A percentile compares a stretch with the other conserved stretches of the same genome.
These are phyloP conservation scores for Etheostoma perlongum DNA, from an alignment of 2,797 vertebrate genomes.

Conservation along the genomic window DNA sequence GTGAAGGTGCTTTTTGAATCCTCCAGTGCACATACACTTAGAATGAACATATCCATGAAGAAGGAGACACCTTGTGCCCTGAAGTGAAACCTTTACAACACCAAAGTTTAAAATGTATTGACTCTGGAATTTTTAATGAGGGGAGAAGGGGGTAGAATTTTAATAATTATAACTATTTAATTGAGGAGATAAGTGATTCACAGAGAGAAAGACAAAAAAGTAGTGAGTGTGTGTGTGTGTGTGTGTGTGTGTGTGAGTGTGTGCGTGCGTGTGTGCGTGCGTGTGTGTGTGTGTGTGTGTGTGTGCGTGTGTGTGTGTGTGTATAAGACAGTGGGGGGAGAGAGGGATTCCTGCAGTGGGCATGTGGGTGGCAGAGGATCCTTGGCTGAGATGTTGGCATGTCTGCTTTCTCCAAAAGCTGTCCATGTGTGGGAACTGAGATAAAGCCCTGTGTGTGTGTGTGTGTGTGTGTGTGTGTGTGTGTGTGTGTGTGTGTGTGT, in stretches of 20 bases:
- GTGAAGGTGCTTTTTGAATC: neutral
- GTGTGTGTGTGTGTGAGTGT: conserved; percentile 29
- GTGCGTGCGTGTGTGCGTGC: conserved; percentile 5
- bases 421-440: conserved; percentile 78
- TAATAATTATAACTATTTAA: neutral
- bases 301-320: conserved; percentile 27
- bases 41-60: neutral
- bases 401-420: conserved; percentile 72
- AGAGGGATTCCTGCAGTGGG: conserved; percentile 72
- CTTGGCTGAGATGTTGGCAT: conserved; percentile 75
- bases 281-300: conserved; percentile 3
- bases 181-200: neutral
- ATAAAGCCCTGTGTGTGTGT: conserved; percentile 71
- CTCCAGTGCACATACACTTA: fast-evolving
- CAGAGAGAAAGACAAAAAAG: conserved; percentile 2
- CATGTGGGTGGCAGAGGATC: conserved; percentile 73
- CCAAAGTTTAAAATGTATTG: neutral
- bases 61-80: neutral
- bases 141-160: neutral
- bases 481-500: conserved; percentile 2
- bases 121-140: neutral
- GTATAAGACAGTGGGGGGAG: conserved; percentile 9
- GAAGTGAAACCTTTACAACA: neutral
- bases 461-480: conserved; percentile 24
- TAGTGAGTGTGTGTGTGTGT: conserved; percentile 7